phyloP scores from a whole-genome alignment of 2,888 invertebrate genomes.

The Zygaena filipendulae region DNA sequence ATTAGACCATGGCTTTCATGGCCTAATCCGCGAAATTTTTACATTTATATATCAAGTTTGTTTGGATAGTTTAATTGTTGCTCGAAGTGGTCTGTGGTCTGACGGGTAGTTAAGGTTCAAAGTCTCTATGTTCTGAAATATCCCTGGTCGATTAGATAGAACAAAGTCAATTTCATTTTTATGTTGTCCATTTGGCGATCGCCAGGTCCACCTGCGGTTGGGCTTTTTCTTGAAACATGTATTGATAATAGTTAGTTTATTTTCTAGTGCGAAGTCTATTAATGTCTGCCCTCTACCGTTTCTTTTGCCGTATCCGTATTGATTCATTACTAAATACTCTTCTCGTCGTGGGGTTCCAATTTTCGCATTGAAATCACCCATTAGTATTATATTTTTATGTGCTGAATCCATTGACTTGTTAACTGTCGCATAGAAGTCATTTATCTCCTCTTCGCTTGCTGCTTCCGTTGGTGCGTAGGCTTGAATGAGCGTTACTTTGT shows the following conservation, averaged over 20 bases:
- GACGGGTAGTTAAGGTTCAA: slow-evolving; percentile 9
- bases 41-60: too few species aligned
- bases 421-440: slow-evolving; percentile 4
- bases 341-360: slow-evolving; percentile 7
- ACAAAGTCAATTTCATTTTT: slow-evolving; percentile 12
- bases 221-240: too few species aligned
- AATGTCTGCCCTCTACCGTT: slow-evolving; percentile 8
- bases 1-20: too few species aligned
- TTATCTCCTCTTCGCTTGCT: slow-evolving; percentile 4
- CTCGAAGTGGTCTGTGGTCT: slow-evolving; percentile 10
- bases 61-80: slow-evolving; percentile 3
- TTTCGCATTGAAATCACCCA: slow-evolving; percentile 8
- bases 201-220: too few species aligned
- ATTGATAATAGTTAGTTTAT: too few species aligned
- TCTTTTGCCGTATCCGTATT: slow-evolving; percentile 7
- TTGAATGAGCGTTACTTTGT: too few species aligned
- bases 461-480: slow-evolving; percentile 11
- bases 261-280: slow-evolving; percentile 7
- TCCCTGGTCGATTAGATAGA: slow-evolving; percentile 5
- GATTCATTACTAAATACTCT: slow-evolving; percentile 5
- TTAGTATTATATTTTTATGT: slow-evolving; percentile 2
- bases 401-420: not conserved
- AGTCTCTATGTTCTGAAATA: slow-evolving; percentile 6
- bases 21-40: too few species aligned
- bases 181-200: too few species aligned